These are phyloP conservation scores for Dinomys branickii DNA, from an alignment of 2,113 vertebrate genomes.

Conservation along the genomic window DNA sequence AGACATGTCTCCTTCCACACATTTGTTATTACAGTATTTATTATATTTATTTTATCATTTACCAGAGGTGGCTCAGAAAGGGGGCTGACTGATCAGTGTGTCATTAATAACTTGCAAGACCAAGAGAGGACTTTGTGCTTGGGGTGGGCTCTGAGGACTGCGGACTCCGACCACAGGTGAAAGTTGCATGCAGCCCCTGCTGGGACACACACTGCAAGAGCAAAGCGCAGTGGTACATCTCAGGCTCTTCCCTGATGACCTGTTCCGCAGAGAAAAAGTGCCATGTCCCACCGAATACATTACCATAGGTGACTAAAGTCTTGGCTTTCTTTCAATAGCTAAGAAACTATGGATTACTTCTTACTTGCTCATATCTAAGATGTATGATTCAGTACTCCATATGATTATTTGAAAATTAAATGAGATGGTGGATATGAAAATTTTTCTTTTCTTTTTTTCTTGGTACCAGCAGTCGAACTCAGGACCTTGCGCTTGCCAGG, in stretches of 20 bases:
- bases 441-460: no score
- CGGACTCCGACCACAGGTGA: neutral
- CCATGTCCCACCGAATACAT: neutral
- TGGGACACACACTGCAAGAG: neutral
- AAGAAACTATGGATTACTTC: neutral
- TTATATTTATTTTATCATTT: conserved; percentile 48
- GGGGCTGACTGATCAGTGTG: neutral
- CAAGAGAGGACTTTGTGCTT: neutral
- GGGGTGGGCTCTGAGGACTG: neutral
- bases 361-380: conserved; percentile 1
- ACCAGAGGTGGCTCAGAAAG: neutral
- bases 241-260: neutral
- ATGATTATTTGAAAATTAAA: conserved; percentile 26
- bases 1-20: neutral
- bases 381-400: neutral
- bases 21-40: neutral
- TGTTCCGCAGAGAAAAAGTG: neutral
- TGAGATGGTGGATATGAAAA: conserved; percentile 4
- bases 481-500: no score
- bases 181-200: neutral
- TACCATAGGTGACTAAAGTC: neutral
- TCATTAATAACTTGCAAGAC: neutral
- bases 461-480: no score
- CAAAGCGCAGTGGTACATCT: neutral
- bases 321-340: conserved; percentile 23